Percentiles rank a stretch among this genome's conserved stretches.
Evolutionary conservation across 2,888 invertebrate species (phyloP).

Genomic region (Zaprionus bogoriensis): DNA sequence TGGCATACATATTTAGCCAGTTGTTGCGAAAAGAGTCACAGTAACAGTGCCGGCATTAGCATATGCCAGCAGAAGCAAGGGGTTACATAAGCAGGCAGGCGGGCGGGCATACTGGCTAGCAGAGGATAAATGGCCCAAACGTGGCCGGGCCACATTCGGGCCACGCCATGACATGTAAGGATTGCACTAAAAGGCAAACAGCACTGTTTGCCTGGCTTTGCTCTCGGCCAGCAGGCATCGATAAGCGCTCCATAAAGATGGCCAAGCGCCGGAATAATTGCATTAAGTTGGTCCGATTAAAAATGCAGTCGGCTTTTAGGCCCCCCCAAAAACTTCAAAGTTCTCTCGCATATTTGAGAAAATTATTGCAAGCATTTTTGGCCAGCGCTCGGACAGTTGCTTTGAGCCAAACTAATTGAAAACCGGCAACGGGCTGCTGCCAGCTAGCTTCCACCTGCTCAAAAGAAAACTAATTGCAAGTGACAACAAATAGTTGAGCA

Average conservation of each 20-base stretch:
- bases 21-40: constrained; percentile 50
- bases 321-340: constrained; percentile 36
- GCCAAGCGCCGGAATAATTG: constrained; percentile 50
- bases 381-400: neutral
- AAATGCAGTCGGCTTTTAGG: constrained; percentile 73
- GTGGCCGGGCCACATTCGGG: neutral
- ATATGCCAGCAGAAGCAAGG: constrained; percentile 57
- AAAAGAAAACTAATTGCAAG: constrained; percentile 74
- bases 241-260: constrained; percentile 14
- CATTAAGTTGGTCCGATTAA: constrained; percentile 62
- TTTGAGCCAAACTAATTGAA: constrained; percentile 64
- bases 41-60: constrained; percentile 60
- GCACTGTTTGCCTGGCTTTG: constrained; percentile 19
- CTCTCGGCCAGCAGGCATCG: constrained; percentile 31
- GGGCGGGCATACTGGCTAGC: too few species aligned
- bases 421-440: too few species aligned
- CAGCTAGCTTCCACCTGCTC: too few species aligned
- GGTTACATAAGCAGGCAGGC: constrained; percentile 44
- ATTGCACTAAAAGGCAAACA: constrained; percentile 41
- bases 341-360: constrained; percentile 38
- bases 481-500: constrained; percentile 71
- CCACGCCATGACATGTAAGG: constrained; percentile 25
- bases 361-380: constrained; percentile 58
- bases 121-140: constrained; percentile 31
- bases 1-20: constrained; percentile 72